Conservation (phyloP, 2,888 invertebrate genomes). For the Herminia tarsipennalis region DNA sequence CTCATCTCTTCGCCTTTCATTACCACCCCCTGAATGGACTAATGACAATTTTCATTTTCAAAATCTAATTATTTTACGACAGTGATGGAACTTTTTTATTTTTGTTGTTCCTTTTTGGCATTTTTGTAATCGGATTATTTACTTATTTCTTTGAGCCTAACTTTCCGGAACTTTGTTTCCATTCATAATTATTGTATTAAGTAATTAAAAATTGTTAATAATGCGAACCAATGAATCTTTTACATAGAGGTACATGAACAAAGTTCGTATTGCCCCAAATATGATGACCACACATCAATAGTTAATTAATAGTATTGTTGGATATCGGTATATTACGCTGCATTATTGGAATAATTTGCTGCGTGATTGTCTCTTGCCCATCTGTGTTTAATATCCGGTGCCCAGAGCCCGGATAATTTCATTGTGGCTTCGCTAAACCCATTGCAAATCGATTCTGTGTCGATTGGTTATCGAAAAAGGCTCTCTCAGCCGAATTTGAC, state of each 20-base stretch:
- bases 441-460: slow-evolving; percentile 47
- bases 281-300: slow-evolving; percentile 12
- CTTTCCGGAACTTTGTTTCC: too few species aligned
- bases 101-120: too few species aligned
- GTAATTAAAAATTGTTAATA: too few species aligned
- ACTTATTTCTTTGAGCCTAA: too few species aligned
- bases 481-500: slow-evolving; percentile 32
- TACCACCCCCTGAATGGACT: slow-evolving; percentile 46
- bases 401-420: slow-evolving; percentile 43
- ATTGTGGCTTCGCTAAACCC: slow-evolving; percentile 49
- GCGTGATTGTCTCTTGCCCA: slow-evolving; percentile 44
- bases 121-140: too few species aligned
- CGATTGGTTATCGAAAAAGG: slow-evolving; percentile 47
- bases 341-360: slow-evolving; percentile 42
- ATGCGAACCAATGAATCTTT: too few species aligned
- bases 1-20: slow-evolving; percentile 48
- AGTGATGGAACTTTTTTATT: not conserved
- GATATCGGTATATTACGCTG: slow-evolving; percentile 8
- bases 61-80: slow-evolving; percentile 2
- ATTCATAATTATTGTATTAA: too few species aligned
- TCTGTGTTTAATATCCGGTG: slow-evolving; percentile 55
- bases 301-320: slow-evolving; percentile 16
- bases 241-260: too few species aligned
- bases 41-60: slow-evolving; percentile 18
- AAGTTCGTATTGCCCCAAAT: too few species aligned